Evolutionary conservation across 2,888 invertebrate genomes (phyloP).

Genomic region (Limnephilus auricula): DNA sequence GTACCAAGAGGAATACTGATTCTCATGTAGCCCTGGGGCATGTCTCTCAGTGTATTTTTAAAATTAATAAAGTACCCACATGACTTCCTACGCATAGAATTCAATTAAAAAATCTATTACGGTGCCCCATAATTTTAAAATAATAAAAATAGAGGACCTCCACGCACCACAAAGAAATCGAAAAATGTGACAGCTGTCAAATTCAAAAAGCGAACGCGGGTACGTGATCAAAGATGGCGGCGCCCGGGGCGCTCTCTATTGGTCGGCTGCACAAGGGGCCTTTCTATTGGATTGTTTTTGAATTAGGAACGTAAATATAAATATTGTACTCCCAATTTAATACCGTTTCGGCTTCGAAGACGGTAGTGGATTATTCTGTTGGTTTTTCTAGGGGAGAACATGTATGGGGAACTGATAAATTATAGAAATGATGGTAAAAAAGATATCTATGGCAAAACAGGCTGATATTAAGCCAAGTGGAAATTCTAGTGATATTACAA

Average conservation of each 20-base stretch:
- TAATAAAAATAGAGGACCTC: neutral
- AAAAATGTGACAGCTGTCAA: conserved; percentile 38
- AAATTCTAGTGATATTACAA: too few relatives aligned
- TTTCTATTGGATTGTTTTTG: conserved; percentile 26
- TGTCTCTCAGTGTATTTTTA: neutral
- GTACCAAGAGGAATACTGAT: neutral
- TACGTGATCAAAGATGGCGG: conserved; percentile 51
- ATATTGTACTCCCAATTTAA: neutral
- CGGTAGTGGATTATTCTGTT: neutral
- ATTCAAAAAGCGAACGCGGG: conserved; percentile 47
- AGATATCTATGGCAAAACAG: neutral
- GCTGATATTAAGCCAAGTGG: neutral
- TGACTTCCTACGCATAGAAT: neutral
- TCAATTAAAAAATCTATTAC: neutral
- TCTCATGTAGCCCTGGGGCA: neutral
- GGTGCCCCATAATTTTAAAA: neutral
- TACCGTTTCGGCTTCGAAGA: neutral
- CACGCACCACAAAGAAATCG: conserved; percentile 15
- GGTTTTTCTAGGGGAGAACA: neutral
- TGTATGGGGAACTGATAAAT: neutral
- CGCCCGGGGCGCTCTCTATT: conserved; percentile 27
- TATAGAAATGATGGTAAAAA: neutral
- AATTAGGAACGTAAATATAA: conserved; percentile 1
- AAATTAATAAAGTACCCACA: neutral
- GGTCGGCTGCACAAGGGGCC: conserved; percentile 4